Evolutionary conservation across 92 coral and sea anemone species (phyloP).

Genomic region (Paramuricea clavata): DNA sequence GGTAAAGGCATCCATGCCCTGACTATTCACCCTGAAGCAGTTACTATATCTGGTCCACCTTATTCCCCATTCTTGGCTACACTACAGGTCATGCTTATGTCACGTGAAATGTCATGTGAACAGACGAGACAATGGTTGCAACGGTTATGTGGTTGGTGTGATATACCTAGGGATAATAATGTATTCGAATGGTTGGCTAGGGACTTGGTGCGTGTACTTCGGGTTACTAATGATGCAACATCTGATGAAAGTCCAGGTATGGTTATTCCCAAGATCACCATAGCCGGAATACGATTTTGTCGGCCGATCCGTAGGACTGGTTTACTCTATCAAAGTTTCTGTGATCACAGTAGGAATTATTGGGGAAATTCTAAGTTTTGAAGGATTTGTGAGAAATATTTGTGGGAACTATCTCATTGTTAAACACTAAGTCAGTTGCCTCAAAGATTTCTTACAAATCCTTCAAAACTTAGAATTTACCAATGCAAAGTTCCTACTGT

Average conservation of each 20-base stretch:
- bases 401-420: too few species aligned
- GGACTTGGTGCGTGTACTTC: conserved; percentile 55
- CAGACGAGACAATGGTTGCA: not conserved
- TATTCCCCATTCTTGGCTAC: conserved; percentile 68
- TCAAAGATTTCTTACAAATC: too few species aligned
- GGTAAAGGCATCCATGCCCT: not conserved
- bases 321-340: too few species aligned
- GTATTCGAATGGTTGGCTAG: conserved; percentile 39
- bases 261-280: not conserved
- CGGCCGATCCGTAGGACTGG: too few species aligned
- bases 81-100: conserved; percentile 51
- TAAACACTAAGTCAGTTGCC: too few species aligned
- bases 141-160: conserved; percentile 71
- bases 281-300: too few species aligned
- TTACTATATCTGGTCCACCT: conserved; percentile 26
- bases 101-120: conserved; percentile 11
- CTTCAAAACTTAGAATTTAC: too few species aligned
- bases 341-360: too few species aligned
- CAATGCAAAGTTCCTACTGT: too few species aligned
- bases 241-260: conserved; percentile 64
- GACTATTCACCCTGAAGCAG: not conserved
- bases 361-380: too few species aligned
- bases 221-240: conserved; percentile 47
- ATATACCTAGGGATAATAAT: not conserved
- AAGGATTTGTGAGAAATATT: too few species aligned